Evolutionary conservation across 2,888 invertebrate genomes (phyloP), one percentile per base, ranked within the genome.

Genomic region (Agrotis puta): DNA sequence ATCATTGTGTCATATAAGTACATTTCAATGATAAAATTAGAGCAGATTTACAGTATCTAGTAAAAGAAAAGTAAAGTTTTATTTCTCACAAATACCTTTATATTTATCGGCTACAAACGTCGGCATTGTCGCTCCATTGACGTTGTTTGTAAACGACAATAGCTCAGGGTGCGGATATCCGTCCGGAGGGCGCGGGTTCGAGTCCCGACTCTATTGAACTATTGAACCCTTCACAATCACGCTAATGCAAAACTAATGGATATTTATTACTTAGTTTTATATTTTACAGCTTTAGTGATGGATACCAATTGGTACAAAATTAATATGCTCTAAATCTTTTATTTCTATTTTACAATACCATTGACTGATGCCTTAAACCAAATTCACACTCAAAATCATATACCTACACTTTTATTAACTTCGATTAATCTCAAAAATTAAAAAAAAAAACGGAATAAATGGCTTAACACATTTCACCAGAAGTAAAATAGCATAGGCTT

Each of bases 111-210:
- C 7, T 51, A 51, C 63, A 80, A 61, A 71, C 71, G 50, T 22
- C 59, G 14, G 75, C 24, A 70, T 80, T 76, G 70, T 80, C 27
- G 16, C n/a, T 18, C 39, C 45, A 64, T 71, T 64, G 71, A 64
- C 63, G 77, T 53, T 20, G 33, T 27, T 53, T 20, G 33, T 27
- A 39, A 61, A 33, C 56, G 77, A 83, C 71, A 82, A 84, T 74
- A 56, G 74, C 61, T 62, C 53, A 16, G 83, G 83, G 83, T 82
- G 72, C 85, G 83, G 83, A 85, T 71, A 69, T 83, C 83, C 83
- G 80, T 4, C 58, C 82, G 74, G 71, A 79, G 70, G 77, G 62
- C 64, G 83, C 74, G 83, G 83, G 64, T 72, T 73, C 64, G 39
- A 77, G 62, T 73, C 63, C 56, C 18, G 57, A 53, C 67, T 39